Percentiles rank a stretch among this genome's conserved stretches.
These are phyloP conservation scores for Alectoris magna DNA, from an alignment of 2,797 vertebrate species.

Conservation along the genomic window DNA sequence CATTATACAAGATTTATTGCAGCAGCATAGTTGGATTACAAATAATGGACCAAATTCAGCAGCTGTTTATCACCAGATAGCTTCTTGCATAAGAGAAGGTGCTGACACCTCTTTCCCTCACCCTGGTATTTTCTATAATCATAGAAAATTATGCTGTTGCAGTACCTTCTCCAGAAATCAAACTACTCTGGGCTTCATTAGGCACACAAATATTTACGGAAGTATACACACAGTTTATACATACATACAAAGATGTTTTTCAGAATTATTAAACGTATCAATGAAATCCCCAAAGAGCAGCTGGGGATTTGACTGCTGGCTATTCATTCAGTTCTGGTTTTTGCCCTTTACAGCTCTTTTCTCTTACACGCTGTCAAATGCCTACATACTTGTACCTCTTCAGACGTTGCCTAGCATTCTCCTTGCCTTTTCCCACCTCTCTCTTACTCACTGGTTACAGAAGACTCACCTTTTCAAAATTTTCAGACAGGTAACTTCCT, in stretches of 20 bases:
- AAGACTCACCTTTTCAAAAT: not conserved
- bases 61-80: not conserved
- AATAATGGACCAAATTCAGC: not conserved
- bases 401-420: not conserved
- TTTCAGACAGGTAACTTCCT: not conserved
- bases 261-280: not conserved
- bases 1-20: not conserved
- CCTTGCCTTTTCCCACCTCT: not conserved
- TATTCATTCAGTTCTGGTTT: not conserved
- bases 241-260: not conserved
- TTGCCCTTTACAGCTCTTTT: not conserved
- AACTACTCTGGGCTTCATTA: not conserved
- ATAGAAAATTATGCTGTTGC: not conserved
- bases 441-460: not conserved
- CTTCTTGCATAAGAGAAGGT: not conserved
- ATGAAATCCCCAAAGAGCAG: not conserved
- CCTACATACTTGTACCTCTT: not conserved
- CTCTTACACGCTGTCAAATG: not conserved
- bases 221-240: not conserved
- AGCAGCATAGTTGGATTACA: not conserved
- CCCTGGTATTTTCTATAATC: not conserved
- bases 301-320: not conserved
- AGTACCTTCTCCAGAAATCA: constrained; percentile 2
- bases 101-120: not conserved
- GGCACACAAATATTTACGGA: not conserved